Evolutionary conservation across 1,140 invertebrate genomes (phyloP).

Genomic region (Drosophila lacertosa): DNA sequence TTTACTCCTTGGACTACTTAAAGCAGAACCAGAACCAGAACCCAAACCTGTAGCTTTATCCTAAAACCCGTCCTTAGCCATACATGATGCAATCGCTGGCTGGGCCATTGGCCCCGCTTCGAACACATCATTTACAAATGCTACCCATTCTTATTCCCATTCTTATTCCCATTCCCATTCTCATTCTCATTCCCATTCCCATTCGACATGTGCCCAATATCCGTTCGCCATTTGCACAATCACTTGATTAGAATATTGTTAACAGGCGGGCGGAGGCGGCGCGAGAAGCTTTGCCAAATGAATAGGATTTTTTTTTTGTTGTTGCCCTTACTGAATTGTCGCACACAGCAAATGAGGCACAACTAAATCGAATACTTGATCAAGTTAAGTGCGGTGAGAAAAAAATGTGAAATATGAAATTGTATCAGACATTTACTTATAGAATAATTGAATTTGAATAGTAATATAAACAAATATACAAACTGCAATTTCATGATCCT

Average conservation of each 20-base stretch:
- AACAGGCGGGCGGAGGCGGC: slow-evolving; percentile 8
- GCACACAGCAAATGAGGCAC: slow-evolving; percentile 17
- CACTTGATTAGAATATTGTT: slow-evolving; percentile 57
- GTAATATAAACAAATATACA: no score
- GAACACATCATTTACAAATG: slow-evolving; percentile 16
- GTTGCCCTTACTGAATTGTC: neutral
- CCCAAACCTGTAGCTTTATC: neutral
- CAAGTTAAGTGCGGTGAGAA: neutral
- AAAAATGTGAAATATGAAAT: neutral
- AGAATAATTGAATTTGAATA: neutral
- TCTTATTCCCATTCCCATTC: slow-evolving; percentile 8
- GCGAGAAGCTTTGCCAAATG: neutral
- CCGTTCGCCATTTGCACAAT: slow-evolving; percentile 28
- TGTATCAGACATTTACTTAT: neutral
- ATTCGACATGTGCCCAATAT: slow-evolving; percentile 25
- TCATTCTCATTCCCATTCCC: slow-evolving; percentile 1
- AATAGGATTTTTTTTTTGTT: neutral
- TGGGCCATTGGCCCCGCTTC: slow-evolving; percentile 6
- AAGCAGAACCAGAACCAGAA: neutral
- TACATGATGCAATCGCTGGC: slow-evolving; percentile 15
- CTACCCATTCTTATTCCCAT: slow-evolving; percentile 16
- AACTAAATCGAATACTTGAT: slow-evolving; percentile 8
- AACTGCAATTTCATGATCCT: no score
- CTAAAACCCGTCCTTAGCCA: neutral
- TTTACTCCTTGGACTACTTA: neutral